These are phyloP conservation scores for Petaurus breviceps DNA, from an alignment of 2,113 vertebrate species.

Conservation along the genomic window DNA sequence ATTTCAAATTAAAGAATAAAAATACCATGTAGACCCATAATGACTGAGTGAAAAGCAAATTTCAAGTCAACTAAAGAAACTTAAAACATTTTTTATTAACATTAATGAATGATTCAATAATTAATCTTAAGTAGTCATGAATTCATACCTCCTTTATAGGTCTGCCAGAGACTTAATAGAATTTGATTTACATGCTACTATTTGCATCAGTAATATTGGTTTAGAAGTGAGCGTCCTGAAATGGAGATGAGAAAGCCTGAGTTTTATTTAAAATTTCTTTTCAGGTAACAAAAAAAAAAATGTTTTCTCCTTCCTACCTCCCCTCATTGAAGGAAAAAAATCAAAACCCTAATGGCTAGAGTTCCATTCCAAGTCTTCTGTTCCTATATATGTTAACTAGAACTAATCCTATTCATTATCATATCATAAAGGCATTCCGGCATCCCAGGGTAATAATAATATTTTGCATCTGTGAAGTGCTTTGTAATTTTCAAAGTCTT, in stretches of 20 bases:
- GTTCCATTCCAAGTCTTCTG: background rate
- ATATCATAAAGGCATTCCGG: background rate
- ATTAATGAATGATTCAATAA: background rate
- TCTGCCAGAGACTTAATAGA: background rate
- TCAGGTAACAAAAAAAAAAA: background rate
- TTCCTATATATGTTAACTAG: background rate
- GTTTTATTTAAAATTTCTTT: background rate
- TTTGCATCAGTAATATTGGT: background rate
- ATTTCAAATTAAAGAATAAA: background rate
- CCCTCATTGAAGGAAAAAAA: background rate
- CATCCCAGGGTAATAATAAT: background rate
- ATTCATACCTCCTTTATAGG: background rate
- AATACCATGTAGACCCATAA: slow-evolving; percentile 21
- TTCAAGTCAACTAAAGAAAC: background rate
- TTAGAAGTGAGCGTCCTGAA: background rate
- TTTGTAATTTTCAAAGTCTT: background rate
- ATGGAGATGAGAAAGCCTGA: background rate
- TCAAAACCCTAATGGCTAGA: background rate
- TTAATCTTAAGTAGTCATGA: background rate
- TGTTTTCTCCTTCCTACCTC: background rate
- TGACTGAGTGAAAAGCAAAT: background rate
- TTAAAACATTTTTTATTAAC: background rate
- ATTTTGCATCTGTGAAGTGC: background rate
- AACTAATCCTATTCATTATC: background rate
- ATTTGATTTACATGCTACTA: background rate